These are phyloP conservation scores for Cathartes aura DNA, from an alignment of 2,113 vertebrate genomes.

Conservation along the genomic window DNA sequence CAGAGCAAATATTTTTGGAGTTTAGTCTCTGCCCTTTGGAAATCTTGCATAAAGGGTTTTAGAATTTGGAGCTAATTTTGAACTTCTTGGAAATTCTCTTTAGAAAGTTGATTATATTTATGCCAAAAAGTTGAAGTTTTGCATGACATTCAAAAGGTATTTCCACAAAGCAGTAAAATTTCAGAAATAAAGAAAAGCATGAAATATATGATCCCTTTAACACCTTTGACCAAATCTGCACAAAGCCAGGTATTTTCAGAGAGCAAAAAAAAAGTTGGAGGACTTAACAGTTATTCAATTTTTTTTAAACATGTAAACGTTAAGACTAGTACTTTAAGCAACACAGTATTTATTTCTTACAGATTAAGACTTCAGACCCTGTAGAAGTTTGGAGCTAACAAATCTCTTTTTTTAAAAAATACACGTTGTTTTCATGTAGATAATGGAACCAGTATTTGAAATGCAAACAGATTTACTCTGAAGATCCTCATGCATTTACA, in stretches of 20 bases:
- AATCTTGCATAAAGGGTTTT: neutral
- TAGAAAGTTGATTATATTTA: neutral
- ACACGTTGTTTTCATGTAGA: neutral
- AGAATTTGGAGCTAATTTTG: neutral
- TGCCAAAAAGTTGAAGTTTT: neutral
- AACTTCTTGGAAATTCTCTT: neutral
- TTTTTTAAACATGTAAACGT: neutral
- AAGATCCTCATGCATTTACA: neutral
- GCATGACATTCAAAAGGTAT: neutral
- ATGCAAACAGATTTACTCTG: neutral
- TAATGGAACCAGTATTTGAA: neutral
- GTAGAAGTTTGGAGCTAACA: neutral
- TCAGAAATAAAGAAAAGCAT: neutral
- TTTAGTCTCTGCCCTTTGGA: neutral
- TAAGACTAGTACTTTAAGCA: neutral
- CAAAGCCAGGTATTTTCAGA: neutral
- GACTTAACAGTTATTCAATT: neutral
- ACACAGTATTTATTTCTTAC: neutral
- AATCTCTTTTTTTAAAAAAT: neutral
- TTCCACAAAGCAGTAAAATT: neutral
- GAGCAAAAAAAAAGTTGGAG: neutral
- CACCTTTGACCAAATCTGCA: neutral
- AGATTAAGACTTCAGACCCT: neutral
- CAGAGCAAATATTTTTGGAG: neutral
- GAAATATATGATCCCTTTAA: neutral